phyloP scores from a whole-genome alignment of 2,888 invertebrate genomes.

The Diaprepes abbreviatus region DNA sequence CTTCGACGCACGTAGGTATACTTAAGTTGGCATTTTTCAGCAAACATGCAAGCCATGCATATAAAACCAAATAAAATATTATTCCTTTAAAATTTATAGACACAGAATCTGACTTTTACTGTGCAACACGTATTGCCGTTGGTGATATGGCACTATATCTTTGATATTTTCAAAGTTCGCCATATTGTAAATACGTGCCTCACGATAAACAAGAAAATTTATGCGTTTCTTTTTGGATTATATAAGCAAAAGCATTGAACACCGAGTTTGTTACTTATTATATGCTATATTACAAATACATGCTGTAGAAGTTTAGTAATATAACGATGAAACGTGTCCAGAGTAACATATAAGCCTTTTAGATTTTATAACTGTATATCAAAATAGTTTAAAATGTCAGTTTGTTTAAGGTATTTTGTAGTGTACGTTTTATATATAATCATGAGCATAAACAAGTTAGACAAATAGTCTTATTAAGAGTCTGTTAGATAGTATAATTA shows the following conservation, averaged over 20 bases:
- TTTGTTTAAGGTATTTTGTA: too few species aligned
- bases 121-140: slow-evolving; percentile 47
- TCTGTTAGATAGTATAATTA: too few species aligned
- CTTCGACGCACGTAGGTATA: neutral
- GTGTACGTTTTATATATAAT: too few species aligned
- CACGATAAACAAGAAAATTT: slow-evolving; percentile 47
- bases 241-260: slow-evolving; percentile 30
- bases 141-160: slow-evolving; percentile 43
- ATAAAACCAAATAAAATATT: slow-evolving; percentile 29
- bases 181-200: slow-evolving; percentile 49
- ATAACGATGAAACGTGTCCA: slow-evolving; percentile 39
- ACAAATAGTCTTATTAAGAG: too few species aligned
- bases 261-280: slow-evolving; percentile 41
- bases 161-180: slow-evolving; percentile 47
- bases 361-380: slow-evolving; percentile 3
- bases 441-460: too few species aligned
- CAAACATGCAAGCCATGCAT: slow-evolving; percentile 22
- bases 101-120: slow-evolving; percentile 42
- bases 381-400: too few species aligned
- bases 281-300: slow-evolving; percentile 33
- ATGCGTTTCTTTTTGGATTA: slow-evolving; percentile 45
- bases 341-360: slow-evolving; percentile 6
- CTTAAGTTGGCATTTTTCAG: slow-evolving; percentile 11
- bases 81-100: slow-evolving; percentile 45
- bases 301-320: slow-evolving; percentile 37